A percentile compares a stretch with the other conserved stretches of the same genome.
Evolutionary conservation across 2,888 invertebrate genomes (phyloP).

Genomic region (Stenotaenia linearis): DNA sequence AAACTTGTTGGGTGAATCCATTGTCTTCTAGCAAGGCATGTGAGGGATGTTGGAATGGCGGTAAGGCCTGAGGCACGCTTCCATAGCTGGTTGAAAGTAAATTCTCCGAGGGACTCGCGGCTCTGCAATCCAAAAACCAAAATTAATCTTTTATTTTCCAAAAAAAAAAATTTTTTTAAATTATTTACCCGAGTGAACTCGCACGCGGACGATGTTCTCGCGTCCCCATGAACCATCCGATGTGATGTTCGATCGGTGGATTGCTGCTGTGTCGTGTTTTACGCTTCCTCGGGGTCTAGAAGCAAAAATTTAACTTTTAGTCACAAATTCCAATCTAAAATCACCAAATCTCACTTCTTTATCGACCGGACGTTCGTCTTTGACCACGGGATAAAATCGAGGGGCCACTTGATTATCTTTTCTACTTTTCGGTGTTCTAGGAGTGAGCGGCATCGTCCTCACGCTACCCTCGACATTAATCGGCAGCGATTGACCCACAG

Average conservation of each 20-base stretch:
- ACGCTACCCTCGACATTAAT: neutral
- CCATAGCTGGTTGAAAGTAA: slow-evolving; percentile 57
- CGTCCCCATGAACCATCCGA: slow-evolving; percentile 36
- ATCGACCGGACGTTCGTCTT: slow-evolving; percentile 62
- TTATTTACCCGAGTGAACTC: slow-evolving; percentile 33
- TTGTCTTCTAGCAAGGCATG: slow-evolving; percentile 90
- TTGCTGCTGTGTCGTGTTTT: slow-evolving; percentile 84
- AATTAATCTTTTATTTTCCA: neutral
- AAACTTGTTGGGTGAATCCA: slow-evolving; percentile 95
- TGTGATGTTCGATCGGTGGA: slow-evolving; percentile 52
- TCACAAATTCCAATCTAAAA: neutral
- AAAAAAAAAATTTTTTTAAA: slow-evolving; percentile 19
- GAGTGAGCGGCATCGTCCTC: slow-evolving; percentile 41
- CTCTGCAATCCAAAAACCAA: slow-evolving; percentile 51
- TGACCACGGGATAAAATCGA: slow-evolving; percentile 90
- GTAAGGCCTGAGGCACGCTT: slow-evolving; percentile 76
- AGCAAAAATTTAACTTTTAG: slow-evolving; percentile 30
- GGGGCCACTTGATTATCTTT: slow-evolving; percentile 54
- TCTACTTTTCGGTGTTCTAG: slow-evolving; percentile 40
- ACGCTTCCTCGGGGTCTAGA: slow-evolving; percentile 66
- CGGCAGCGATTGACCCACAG: neutral
- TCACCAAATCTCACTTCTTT: slow-evolving; percentile 39
- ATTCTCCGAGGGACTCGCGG: slow-evolving; percentile 62
- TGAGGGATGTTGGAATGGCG: slow-evolving; percentile 92
- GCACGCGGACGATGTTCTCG: slow-evolving; percentile 32